These are phyloP conservation scores for Byasa hedistus DNA, from an alignment of 2,888 invertebrate species.

Conservation along the genomic window DNA sequence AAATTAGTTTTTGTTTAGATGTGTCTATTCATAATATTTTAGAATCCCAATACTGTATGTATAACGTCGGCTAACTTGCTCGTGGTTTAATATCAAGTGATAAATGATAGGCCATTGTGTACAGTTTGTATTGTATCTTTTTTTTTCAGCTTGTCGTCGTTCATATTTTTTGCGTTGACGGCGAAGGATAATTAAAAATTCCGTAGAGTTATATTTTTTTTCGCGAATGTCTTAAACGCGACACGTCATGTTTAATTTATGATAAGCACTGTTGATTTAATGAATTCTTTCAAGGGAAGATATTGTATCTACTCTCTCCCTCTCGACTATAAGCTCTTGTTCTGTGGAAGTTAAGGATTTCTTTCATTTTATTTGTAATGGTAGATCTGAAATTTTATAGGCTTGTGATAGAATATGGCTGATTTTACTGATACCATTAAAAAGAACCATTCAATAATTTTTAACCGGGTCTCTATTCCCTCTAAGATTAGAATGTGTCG, in stretches of 20 bases:
- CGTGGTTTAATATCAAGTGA: slow-evolving; percentile 25
- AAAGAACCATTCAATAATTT: no score
- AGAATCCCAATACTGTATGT: not conserved
- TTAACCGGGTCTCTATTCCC: no score
- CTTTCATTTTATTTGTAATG: no score
- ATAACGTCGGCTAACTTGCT: slow-evolving; percentile 5
- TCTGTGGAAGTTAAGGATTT: no score
- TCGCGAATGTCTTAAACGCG: slow-evolving; percentile 1
- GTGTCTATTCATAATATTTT: not conserved
- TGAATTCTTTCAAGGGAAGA: no score
- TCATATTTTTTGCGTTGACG: slow-evolving; percentile 4
- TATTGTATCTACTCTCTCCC: no score
- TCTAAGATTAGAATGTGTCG: no score
- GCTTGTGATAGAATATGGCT: no score
- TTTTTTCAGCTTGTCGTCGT: slow-evolving; percentile 17
- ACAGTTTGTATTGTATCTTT: slow-evolving; percentile 15
- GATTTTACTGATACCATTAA: no score
- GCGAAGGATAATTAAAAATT: slow-evolving; percentile 26
- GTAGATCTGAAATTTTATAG: no score
- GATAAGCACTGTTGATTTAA: not conserved
- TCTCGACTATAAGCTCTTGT: no score
- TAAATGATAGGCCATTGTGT: slow-evolving; percentile 22
- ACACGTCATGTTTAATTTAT: not conserved
- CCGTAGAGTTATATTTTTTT: slow-evolving; percentile 1
- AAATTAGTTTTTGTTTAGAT: not conserved